A percentile compares a stretch with the other conserved stretches of the same genome.
These are phyloP conservation scores for Cephus runcator DNA, from an alignment of 2,888 invertebrate genomes.

Conservation along the genomic window DNA sequence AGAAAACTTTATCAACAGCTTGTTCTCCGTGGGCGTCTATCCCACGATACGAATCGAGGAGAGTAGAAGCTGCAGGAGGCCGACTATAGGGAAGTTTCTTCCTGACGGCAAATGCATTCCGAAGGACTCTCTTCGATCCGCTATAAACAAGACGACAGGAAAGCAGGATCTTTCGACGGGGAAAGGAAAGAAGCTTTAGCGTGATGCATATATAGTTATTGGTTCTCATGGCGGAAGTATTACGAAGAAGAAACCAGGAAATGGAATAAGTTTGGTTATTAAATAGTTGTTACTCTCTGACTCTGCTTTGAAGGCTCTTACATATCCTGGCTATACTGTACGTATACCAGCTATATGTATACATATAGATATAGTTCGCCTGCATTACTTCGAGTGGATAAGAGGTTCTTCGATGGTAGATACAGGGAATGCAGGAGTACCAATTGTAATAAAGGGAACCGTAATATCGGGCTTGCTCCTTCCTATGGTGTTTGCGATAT, in stretches of 20 bases:
- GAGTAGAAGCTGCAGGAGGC: constrained; percentile 8
- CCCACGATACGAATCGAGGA: not conserved
- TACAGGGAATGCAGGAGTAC: constrained; percentile 15
- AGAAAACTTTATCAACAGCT: not conserved
- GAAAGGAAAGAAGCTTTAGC: not conserved
- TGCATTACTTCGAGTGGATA: not conserved
- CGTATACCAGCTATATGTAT: not conserved
- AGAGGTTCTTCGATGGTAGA: not conserved
- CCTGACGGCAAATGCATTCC: constrained; percentile 25
- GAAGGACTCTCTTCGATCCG: constrained; percentile 23
- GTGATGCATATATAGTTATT: constrained; percentile 1
- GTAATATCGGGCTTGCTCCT: constrained; percentile 37
- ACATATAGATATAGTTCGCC: not conserved
- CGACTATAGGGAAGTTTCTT: constrained; percentile 26
- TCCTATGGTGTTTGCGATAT: constrained; percentile 11
- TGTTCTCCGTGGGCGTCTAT: not conserved
- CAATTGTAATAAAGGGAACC: constrained; percentile 41
- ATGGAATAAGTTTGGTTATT: constrained; percentile 56
- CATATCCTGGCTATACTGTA: not conserved
- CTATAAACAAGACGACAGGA: constrained; percentile 36
- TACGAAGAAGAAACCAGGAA: constrained; percentile 27
- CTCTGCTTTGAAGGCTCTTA: constrained; percentile 5
- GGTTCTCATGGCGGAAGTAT: constrained; percentile 2
- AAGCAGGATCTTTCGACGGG: constrained; percentile 28
- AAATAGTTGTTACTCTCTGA: constrained; percentile 43